These are phyloP conservation scores for Syrrhaptes paradoxus DNA, from an alignment of 2,113 vertebrate species.

Conservation along the genomic window DNA sequence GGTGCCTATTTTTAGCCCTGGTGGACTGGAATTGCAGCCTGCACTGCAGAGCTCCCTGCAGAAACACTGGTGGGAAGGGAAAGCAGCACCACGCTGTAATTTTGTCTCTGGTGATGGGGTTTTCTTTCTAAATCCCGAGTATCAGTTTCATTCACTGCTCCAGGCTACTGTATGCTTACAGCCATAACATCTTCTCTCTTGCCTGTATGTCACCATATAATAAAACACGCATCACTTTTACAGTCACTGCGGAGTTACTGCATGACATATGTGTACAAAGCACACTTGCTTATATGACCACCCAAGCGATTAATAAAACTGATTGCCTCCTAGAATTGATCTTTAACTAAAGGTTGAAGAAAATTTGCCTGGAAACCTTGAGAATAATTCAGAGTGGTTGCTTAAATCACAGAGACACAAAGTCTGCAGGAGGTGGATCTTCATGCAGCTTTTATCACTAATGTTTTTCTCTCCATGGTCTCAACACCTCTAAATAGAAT, in stretches of 20 bases:
- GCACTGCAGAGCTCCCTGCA: slow-evolving; percentile 21
- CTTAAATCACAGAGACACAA: background rate
- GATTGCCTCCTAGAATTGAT: background rate
- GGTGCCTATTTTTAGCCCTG: slow-evolving; percentile 34
- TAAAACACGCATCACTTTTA: background rate
- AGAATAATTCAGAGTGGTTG: background rate
- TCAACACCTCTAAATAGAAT: slow-evolving; percentile 33
- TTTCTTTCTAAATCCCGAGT: slow-evolving; percentile 58
- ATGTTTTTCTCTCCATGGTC: background rate
- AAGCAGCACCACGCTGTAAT: slow-evolving; percentile 17
- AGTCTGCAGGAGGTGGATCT: background rate
- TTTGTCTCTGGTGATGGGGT: slow-evolving; percentile 22
- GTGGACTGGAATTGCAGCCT: slow-evolving; percentile 55
- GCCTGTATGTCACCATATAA: background rate
- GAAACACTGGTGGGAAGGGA: slow-evolving; percentile 39
- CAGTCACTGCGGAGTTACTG: slow-evolving; percentile 15
- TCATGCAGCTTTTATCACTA: background rate
- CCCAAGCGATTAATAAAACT: slow-evolving; percentile 18
- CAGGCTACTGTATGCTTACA: background rate
- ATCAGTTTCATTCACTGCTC: slow-evolving; percentile 30
- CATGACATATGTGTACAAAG: background rate
- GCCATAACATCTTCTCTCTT: background rate
- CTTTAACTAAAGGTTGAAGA: slow-evolving; percentile 47
- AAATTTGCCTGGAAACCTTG: slow-evolving; percentile 27
- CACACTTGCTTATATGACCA: background rate